phyloP scores from a whole-genome alignment of 64 coral and sea anemone genomes.

The Montipora sp. region DNA sequence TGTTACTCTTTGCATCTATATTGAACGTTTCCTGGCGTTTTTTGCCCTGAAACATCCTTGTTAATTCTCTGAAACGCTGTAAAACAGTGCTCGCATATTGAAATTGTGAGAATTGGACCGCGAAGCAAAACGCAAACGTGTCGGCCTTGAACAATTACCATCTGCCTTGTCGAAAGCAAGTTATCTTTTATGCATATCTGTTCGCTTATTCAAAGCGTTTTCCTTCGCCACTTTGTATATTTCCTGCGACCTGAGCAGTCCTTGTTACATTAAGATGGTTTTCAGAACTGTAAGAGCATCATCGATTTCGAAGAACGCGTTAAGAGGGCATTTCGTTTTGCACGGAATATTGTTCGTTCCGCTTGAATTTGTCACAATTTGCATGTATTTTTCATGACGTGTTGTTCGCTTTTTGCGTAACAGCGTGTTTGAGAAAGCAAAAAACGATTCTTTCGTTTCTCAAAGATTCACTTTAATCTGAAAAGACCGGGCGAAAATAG shows the following conservation, averaged over 20 bases:
- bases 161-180: slow-evolving; percentile 21
- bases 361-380: slow-evolving; percentile 6
- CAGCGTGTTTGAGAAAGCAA: slow-evolving; percentile 13
- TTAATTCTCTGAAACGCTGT: not conserved
- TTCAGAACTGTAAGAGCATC: not conserved
- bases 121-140: slow-evolving; percentile 6
- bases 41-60: not conserved
- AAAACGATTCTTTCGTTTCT: not conserved
- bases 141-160: slow-evolving; percentile 20
- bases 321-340: not conserved
- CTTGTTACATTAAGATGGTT: not conserved
- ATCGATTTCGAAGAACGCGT: slow-evolving; percentile 5
- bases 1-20: not conserved
- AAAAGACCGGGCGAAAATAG: not conserved
- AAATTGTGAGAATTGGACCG: not conserved
- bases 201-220: not conserved
- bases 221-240: not conserved
- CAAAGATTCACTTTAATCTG: not conserved
- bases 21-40: not conserved
- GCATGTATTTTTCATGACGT: slow-evolving; percentile 56
- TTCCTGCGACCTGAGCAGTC: not conserved
- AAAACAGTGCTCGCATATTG: slow-evolving; percentile 2
- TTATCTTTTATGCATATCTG: slow-evolving; percentile 48
- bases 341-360: slow-evolving; percentile 12
- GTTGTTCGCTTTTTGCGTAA: slow-evolving; percentile 16